Percentiles rank a stretch among this genome's conserved stretches.
Conservation (phyloP, 2,888 invertebrate genomes). For the Cephus spinipes region DNA sequence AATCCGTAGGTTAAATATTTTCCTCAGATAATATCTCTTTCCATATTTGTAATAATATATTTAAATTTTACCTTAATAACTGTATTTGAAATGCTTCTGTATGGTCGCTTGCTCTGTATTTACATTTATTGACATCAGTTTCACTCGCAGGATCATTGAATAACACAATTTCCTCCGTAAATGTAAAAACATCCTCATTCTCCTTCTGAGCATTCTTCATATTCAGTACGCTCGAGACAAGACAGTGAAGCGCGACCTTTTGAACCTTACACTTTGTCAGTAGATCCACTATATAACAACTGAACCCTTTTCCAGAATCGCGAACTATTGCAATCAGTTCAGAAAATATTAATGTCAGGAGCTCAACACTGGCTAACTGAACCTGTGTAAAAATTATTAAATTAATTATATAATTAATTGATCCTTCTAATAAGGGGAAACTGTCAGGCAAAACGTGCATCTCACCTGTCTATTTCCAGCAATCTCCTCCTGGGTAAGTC, state of each 20-base stretch:
- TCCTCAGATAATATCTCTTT: neutral
- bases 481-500: conserved; percentile 77
- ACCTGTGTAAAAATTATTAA: conserved; percentile 67
- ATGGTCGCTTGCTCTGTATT: conserved; percentile 72
- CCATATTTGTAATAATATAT: neutral
- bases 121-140: conserved; percentile 68
- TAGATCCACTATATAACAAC: conserved; percentile 81
- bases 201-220: conserved; percentile 66
- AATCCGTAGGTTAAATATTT: neutral
- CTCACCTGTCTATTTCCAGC: conserved; percentile 75
- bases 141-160: conserved; percentile 75
- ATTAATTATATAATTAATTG: conserved; percentile 6
- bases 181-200: conserved; percentile 70
- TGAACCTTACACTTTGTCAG: conserved; percentile 84
- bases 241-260: conserved; percentile 84
- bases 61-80: conserved; percentile 68
- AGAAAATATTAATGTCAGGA: conserved; percentile 78
- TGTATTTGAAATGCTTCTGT: conserved; percentile 79
- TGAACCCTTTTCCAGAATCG: conserved; percentile 81
- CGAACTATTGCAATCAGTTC: conserved; percentile 80
- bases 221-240: conserved; percentile 80
- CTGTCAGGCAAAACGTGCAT: neutral
- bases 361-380: conserved; percentile 80
- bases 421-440: neutral
- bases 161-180: conserved; percentile 80